Evolutionary conservation across 2,888 invertebrate genomes (phyloP), one percentile per base, ranked within the genome.

Genomic region (Melinaea marsaeus): DNA sequence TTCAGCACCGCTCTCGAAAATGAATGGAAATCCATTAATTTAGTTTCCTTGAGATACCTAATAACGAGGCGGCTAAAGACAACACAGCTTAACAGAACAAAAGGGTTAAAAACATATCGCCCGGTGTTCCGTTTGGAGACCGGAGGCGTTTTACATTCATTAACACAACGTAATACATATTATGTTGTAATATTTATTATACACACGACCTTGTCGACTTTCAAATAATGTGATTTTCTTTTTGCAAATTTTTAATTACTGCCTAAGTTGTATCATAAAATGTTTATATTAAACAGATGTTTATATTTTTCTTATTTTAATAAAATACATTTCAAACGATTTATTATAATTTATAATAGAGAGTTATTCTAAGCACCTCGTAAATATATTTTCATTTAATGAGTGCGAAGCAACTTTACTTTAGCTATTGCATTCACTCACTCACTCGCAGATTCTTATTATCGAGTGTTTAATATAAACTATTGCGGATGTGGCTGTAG

Each of bases 91-190:
- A 63, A 65, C 55, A 60, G 62, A 61, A 67, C 66, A 69, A 69
- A 69, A 67, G 69, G 65, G 68, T 66, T 63, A 63, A 65, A 65
- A 71, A 71, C 70, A 69, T 66, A 71, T 68, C 72, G 70, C 71
- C 71, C 68, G 58, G 64, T 78, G 79, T 80, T 79, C 78, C 74
- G 69, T 69, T 70, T 80, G 83, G 83, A 79, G 80, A 75, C 81
- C 76, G 75, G 79, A 71, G 74, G 73, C 81, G 74, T 81, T 85
- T 82, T 79, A 84, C 86, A 85, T 86, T 86, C 63, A 65, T 86
- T 86, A 85, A 84, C 76, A 72, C 78, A 77, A 78, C 76, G 79
- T 81, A 78, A 84, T 82, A 77, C 84, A 79, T 80, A 81, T 83
- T 81, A 81, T 76, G 81, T 75, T 79, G 79, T 80, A 84, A 81